Conservation (phyloP, 2,113 vertebrate species). For the Paramisgurnus dabryanus region DNA sequence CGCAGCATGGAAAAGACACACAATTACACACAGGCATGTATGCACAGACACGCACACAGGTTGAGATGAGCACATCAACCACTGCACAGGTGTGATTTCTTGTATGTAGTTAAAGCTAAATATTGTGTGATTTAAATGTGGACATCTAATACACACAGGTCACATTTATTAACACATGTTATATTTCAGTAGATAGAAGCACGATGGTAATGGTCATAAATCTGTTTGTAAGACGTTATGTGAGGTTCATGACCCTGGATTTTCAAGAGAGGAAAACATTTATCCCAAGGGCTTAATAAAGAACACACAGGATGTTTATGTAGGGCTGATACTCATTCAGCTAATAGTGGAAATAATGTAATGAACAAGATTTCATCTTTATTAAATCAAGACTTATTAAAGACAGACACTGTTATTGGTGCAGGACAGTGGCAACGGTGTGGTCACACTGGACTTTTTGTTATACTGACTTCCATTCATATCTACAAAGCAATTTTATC, state of each 20-base stretch:
- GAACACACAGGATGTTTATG: slow-evolving; percentile 1
- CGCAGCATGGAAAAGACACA: slow-evolving; percentile 15
- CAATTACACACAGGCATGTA: slow-evolving; percentile 14
- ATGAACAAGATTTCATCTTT: slow-evolving; percentile 12
- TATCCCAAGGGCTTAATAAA: slow-evolving; percentile 2
- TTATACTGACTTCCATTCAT: too few species aligned
- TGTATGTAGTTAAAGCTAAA: too few species aligned
- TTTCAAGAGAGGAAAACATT: background rate
- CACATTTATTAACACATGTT: background rate
- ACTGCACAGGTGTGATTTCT: background rate
- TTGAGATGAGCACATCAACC: background rate
- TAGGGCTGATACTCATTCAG: background rate
- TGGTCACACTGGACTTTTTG: too few species aligned
- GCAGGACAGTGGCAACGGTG: too few species aligned
- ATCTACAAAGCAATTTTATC: too few species aligned
- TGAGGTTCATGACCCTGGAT: slow-evolving; percentile 16
- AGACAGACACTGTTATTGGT: background rate
- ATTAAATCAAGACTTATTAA: background rate
- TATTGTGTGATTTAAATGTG: background rate
- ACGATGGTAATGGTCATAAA: background rate
- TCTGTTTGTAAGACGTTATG: background rate
- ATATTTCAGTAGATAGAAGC: background rate
- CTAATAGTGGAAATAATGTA: background rate
- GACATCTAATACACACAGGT: background rate
- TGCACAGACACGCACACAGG: slow-evolving; percentile 20